A percentile compares a stretch with the other conserved stretches of the same genome.
These are phyloP conservation scores for Chalcosyrphus nemorum DNA, from an alignment of 2,888 invertebrate genomes.

Conservation along the genomic window DNA sequence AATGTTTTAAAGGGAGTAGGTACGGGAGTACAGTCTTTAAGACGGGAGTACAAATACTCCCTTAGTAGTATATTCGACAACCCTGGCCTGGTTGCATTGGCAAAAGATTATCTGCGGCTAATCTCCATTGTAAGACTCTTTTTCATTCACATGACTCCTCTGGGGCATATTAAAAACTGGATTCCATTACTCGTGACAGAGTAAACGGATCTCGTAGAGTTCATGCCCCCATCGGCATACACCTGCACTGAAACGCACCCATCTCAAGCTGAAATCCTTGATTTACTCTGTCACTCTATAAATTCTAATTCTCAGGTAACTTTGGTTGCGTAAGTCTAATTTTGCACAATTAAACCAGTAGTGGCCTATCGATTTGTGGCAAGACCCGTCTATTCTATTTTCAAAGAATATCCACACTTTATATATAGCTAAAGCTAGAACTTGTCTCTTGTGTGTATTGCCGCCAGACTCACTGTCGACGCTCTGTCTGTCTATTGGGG, in stretches of 20 bases:
- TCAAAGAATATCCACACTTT: neutral
- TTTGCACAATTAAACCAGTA: neutral
- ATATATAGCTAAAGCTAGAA: neutral
- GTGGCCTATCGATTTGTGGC: neutral
- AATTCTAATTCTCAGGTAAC: constrained; percentile 10
- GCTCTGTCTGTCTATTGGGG: neutral
- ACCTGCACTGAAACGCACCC: neutral
- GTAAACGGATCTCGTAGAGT: no score
- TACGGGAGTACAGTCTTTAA: no score
- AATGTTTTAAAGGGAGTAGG: no score
- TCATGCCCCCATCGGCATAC: neutral
- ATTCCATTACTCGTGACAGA: no score
- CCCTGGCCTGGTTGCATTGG: no score
- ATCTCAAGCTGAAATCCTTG: neutral
- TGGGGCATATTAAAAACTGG: no score
- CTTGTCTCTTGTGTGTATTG: neutral
- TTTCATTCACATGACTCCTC: no score
- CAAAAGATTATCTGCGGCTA: no score
- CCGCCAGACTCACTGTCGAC: neutral
- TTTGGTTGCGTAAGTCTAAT: neutral
- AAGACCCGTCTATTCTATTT: neutral
- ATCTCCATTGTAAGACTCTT: no score
- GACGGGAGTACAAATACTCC: no score
- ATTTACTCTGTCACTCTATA: neutral
- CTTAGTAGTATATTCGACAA: no score